phyloP scores from a whole-genome alignment of 2,888 invertebrate genomes.

The Crocallis elinguaria region DNA sequence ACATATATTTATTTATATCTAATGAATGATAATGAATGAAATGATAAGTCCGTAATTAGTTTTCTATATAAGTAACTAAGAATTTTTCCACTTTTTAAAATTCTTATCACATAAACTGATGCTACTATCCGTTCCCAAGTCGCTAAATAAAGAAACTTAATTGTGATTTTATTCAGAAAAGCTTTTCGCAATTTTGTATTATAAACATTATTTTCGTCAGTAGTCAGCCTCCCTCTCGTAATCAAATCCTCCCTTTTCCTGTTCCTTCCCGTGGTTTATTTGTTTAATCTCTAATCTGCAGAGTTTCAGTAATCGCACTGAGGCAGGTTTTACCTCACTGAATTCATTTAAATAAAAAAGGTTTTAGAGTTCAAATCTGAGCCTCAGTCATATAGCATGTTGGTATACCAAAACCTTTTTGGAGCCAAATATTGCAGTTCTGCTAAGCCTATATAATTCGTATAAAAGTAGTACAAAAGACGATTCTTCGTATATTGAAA shows the following conservation, averaged over 20 bases:
- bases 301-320: constrained; percentile 28
- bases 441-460: no score
- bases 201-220: constrained; percentile 35
- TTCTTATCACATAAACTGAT: background rate
- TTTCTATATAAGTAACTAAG: no score
- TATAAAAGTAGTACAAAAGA: no score
- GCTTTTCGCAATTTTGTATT: constrained; percentile 29
- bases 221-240: constrained; percentile 30
- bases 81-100: background rate
- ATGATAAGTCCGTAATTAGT: no score
- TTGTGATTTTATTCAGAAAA: constrained; percentile 10
- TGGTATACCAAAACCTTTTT: background rate
- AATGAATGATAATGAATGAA: no score
- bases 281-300: constrained; percentile 38
- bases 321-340: constrained; percentile 16
- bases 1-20: no score
- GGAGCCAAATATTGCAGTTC: no score
- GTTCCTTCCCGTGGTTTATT: constrained; percentile 38
- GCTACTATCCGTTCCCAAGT: background rate
- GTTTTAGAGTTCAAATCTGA: background rate
- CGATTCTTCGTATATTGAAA: no score
- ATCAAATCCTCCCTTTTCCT: constrained; percentile 42
- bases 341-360: constrained; percentile 11
- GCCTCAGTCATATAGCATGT: background rate
- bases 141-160: constrained; percentile 4